Evolutionary conservation across 2,888 invertebrate genomes (phyloP).

Genomic region (Baronia brevicornis): DNA sequence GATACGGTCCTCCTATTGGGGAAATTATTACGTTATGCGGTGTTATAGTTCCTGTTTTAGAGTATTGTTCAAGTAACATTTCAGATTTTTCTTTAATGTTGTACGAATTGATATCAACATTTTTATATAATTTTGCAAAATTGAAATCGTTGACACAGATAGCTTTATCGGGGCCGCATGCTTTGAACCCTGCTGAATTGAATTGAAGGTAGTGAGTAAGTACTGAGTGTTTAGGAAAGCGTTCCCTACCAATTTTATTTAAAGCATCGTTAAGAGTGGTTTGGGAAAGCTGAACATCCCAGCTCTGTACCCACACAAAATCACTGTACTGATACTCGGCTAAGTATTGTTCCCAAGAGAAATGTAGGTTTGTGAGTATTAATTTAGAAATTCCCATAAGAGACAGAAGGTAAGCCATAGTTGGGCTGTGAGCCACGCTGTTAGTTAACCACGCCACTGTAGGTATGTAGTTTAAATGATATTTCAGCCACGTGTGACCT

Average conservation of each 20-base stretch:
- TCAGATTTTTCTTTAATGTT: slow-evolving; percentile 92
- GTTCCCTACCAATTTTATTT: slow-evolving; percentile 44
- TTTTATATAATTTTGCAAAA: slow-evolving; percentile 84
- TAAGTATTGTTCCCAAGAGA: slow-evolving; percentile 95
- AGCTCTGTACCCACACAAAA: slow-evolving; percentile 93
- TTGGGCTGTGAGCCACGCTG: slow-evolving; percentile 95
- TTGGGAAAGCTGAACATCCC: slow-evolving; percentile 69
- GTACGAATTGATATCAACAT: slow-evolving; percentile 85
- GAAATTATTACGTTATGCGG: slow-evolving; percentile 93
- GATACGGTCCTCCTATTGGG: slow-evolving; percentile 94
- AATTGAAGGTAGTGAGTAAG: slow-evolving; percentile 55
- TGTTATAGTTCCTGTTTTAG: slow-evolving; percentile 89
- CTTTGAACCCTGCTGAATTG: slow-evolving; percentile 49
- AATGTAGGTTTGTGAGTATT: slow-evolving; percentile 92
- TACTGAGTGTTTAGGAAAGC: slow-evolving; percentile 46
- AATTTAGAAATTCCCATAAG: slow-evolving; percentile 86
- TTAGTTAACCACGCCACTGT: slow-evolving; percentile 93
- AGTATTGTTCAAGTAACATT: slow-evolving; percentile 89
- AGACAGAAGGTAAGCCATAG: slow-evolving; percentile 90
- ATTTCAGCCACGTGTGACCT: slow-evolving; percentile 93
- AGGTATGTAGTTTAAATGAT: slow-evolving; percentile 86
- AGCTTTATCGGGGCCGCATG: slow-evolving; percentile 49
- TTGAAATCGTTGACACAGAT: slow-evolving; percentile 54
- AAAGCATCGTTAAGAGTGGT: slow-evolving; percentile 43
- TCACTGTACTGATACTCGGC: slow-evolving; percentile 90